Base-by-base conservation (phyloP, 2,888 invertebrate genomes). In the Altica lythri region DNA sequence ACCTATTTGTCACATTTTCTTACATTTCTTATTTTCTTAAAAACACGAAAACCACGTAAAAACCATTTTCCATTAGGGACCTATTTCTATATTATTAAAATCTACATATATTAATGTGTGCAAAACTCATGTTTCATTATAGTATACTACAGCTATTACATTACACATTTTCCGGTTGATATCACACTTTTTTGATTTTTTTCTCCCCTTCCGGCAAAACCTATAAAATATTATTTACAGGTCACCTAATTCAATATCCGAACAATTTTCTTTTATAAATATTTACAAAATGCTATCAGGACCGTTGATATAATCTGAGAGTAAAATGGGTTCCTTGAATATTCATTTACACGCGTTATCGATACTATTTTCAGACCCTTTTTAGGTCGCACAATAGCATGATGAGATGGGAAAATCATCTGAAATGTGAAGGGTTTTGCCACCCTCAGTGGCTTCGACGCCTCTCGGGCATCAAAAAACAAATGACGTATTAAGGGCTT, bases 341-440 rank as follows among this genome's bases (percentile, higher is more conserved):
- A 57, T 57, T 57, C 57, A 57, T 57, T 53, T 57, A 51, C 53
- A 51, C 30, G 51, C 53, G 50, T 27, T 45, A 54, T 57, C 53
- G 53, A 57, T 53, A 57, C 53, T 30, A 25, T 40, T 50, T 40
- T 13, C 22, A 19, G 40, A 19, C 34, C 54, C 38, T 49, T 52
- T 43, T 53, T 30, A 17, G 35, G 17, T 1, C 18, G 2, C 27
- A 47, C 42, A 53, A 46, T 53, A 18, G 12, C 43, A 44, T 10
- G 43, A 34, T 35, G 51, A 38, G 53, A 34, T 35, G 30, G 25
- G 43, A 51, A 51, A 51, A 51, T 47, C 32, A 47, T 47, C 55
- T 53, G 48, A 43, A 55, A 52, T 52, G 44, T 49, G 54, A 54
- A 52, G 40, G 49, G 54, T 30, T 37, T n/a, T 49, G 47, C 53